Evolutionary conservation across 1,140 invertebrate species (phyloP).

Genomic region (Papilio polyxenes): DNA sequence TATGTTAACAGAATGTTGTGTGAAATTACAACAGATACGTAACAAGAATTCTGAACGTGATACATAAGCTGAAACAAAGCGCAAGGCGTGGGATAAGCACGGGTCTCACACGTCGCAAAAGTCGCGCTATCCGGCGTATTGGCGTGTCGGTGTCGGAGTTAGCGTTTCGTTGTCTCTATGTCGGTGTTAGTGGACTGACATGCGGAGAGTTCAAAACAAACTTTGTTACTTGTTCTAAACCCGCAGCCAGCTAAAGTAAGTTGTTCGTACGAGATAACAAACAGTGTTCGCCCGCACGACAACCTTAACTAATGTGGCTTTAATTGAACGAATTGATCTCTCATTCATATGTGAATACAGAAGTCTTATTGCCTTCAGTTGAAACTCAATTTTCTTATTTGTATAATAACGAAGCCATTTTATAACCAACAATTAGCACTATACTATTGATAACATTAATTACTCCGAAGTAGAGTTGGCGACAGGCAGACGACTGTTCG

Average conservation of each 20-base stretch:
- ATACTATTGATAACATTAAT: too few species aligned
- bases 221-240: conserved; percentile 38
- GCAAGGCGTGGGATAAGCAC: conserved; percentile 28
- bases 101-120: conserved; percentile 18
- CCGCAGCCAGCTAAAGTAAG: conserved; percentile 27
- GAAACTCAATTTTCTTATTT: too few species aligned
- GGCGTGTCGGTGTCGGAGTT: conserved; percentile 9
- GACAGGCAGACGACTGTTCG: too few species aligned
- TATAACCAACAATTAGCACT: too few species aligned
- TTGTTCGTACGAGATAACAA: conserved; percentile 37
- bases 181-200: conserved; percentile 31
- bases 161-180: neutral
- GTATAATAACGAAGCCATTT: too few species aligned
- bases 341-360: neutral
- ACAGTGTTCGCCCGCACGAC: conserved; percentile 4
- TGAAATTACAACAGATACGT: conserved; percentile 10
- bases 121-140: conserved; percentile 27
- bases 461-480: too few species aligned
- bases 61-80: conserved; percentile 20
- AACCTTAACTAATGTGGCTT: conserved; percentile 21
- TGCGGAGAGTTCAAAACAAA: conserved; percentile 36
- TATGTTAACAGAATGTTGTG: neutral
- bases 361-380: neutral
- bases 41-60: conserved; percentile 14
- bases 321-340: conserved; percentile 5